These are phyloP conservation scores for Dermolepida albohirtum DNA, from an alignment of 2,888 invertebrate species.

Conservation along the genomic window DNA sequence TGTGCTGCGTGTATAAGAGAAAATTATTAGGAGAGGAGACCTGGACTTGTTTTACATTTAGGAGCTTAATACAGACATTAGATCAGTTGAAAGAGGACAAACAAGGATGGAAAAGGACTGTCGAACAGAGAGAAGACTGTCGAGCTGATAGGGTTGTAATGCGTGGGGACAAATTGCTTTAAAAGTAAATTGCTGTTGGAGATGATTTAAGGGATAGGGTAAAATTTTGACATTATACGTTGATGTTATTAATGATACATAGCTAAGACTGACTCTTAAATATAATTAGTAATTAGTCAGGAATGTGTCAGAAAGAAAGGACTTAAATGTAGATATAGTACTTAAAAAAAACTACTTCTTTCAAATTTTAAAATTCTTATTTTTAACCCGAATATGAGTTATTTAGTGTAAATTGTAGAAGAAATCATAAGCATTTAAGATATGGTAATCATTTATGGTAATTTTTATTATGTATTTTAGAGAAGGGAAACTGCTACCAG, in stretches of 20 bases:
- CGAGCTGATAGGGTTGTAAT: slow-evolving; percentile 37
- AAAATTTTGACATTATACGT: slow-evolving; percentile 19
- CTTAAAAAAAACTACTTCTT: too few species aligned
- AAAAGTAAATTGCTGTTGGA: slow-evolving; percentile 42
- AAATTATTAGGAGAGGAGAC: slow-evolving; percentile 35
- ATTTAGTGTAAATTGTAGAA: too few species aligned
- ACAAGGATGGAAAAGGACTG: slow-evolving; percentile 7
- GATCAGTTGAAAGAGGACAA: slow-evolving; percentile 7
- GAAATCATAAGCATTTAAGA: too few species aligned
- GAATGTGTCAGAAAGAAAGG: not conserved
- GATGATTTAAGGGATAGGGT: slow-evolving; percentile 35
- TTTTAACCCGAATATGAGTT: too few species aligned
- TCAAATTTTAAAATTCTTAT: too few species aligned
- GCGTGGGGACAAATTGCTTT: slow-evolving; percentile 42
- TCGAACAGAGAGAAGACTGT: slow-evolving; percentile 2
- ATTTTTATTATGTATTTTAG: too few species aligned
- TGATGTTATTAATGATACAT: slow-evolving; percentile 33
- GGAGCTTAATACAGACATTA: slow-evolving; percentile 40
- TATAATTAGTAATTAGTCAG: slow-evolving; percentile 28
- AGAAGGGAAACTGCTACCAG: too few species aligned
- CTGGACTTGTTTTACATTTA: slow-evolving; percentile 22
- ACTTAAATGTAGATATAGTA: too few species aligned
- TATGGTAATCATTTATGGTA: too few species aligned
- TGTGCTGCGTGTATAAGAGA: slow-evolving; percentile 33
- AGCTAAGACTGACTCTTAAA: slow-evolving; percentile 5